Base-by-base conservation (phyloP, 2,888 invertebrate species). In the Macrophya alboannulata region DNA sequence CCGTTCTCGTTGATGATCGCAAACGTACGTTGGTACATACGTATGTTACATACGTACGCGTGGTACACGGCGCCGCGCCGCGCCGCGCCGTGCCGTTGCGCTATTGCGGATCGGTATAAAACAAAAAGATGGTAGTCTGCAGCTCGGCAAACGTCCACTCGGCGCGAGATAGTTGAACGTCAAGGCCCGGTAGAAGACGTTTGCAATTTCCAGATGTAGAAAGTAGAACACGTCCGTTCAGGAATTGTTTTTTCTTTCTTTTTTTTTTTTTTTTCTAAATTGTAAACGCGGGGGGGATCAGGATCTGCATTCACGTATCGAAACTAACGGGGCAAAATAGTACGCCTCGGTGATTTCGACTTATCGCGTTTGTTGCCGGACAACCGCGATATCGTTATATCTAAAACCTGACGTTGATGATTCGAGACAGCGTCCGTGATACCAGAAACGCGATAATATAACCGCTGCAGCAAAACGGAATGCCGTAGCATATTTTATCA, bases 321-420 rank as follows among this genome's bases (percentile, higher is more conserved):
- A 71, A 43, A 6, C 43, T 74, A 43, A 21, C 74, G 43, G 74
- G 43, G 45, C n/a, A 43, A 68, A 45, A 74, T 43, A 9, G 74
- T n/a, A 77, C 55, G 77, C 77, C 48, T 77, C 77, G 37, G 25
- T 77, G 77, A 77, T 77, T 77, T 55, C 77, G 77, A 77, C 9
- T 77, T 77, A 77, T 77, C 77, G 77, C 48, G 55, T 55, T 31
- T 59, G 62, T 21, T 62, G 43, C 55, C 17, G 77, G 62, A 81
- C 59, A n/a, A 40, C 45, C 72, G 81, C 72, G 81, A 81, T 81
- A 81, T 81, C 81, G 81, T 21, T 43, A 12, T 21, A 81, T 81
- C 62, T 62, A 15, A 43, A 40, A 59, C 40, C 43, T n/a, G 81
- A 81, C 81, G 81, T 81, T 62, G 62, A 81, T 81, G 81, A 81